phyloP scores from a whole-genome alignment of 2,888 invertebrate species.

The Gasteruption jaculator region DNA sequence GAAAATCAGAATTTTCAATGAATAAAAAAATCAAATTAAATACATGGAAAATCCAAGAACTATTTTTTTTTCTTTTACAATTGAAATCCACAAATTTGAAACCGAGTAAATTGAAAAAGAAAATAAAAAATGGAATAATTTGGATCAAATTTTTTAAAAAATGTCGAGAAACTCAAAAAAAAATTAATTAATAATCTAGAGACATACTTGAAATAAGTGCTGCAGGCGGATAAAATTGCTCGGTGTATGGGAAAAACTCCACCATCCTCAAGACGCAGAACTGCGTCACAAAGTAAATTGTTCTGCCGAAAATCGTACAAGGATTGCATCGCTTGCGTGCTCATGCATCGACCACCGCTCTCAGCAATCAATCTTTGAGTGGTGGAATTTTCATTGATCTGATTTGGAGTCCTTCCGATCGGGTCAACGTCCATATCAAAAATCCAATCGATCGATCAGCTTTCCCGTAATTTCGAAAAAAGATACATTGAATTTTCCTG shows the following conservation, averaged over 20 bases:
- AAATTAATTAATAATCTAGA: background rate
- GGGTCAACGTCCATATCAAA: constrained; percentile 39
- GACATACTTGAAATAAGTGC: constrained; percentile 81
- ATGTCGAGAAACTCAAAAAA: background rate
- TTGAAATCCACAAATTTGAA: background rate
- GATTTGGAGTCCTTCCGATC: constrained; percentile 24
- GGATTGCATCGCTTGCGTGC: constrained; percentile 78
- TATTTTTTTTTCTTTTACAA: constrained; percentile 2
- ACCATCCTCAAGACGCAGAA: constrained; percentile 77
- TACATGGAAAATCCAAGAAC: background rate
- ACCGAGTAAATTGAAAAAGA: constrained; percentile 1
- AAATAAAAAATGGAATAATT: background rate
- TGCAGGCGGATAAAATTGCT: constrained; percentile 81
- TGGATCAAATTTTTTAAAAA: background rate
- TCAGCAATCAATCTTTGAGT: constrained; percentile 39
- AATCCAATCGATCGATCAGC: too few species aligned
- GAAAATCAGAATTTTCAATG: constrained; percentile 1
- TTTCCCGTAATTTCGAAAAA: too few species aligned
- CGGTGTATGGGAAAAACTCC: constrained; percentile 80
- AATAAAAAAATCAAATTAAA: constrained; percentile 4
- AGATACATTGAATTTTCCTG: too few species aligned
- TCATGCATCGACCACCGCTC: constrained; percentile 66
- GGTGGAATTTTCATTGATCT: constrained; percentile 19
- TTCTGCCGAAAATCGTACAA: constrained; percentile 78
- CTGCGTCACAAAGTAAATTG: constrained; percentile 83